Base-by-base conservation (phyloP, 2,113 vertebrate species). In the Brachionichthys hirsutus region DNA sequence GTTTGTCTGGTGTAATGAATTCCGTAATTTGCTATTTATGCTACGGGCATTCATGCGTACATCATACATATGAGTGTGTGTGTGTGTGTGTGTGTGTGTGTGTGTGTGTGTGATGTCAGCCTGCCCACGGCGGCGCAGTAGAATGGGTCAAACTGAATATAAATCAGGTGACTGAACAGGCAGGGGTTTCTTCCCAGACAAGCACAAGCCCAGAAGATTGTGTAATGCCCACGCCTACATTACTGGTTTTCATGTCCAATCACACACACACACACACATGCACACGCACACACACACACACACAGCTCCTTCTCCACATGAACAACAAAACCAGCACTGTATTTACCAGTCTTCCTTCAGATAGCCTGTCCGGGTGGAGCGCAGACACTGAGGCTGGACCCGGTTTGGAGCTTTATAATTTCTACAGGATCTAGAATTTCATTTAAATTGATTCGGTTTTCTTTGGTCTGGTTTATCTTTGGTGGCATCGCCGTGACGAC, bases 111-210 rank as follows among this genome's bases (percentile, higher is more conserved):
- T 76, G 75, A 77, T 79, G 77, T 80, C 75, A 85, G 85, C 51
- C 88, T 81, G 87, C 91, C 92, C 89, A 91, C 91, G 70, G 89
- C 82, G 17, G 59, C 76, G 67, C 78, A 80, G 70, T 79, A 75
- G 77, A 90, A 90, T 89, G 84, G 73, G 63, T 73, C 61, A 53
- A 62, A 65, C 80, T 89, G 91, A 89, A 91, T 93, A 87, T 92
- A 91, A 92, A 93, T 90, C 88, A 90, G 91, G 89, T 91, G 88
- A 90, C 88, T 83, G 84, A 85, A 89, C 87, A 89, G 81, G 85
- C 70, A 11, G 56, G 70, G 81, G 76, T 81, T 88, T 85, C 78
- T 87, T 87, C 78, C 71, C 77, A 86, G 84, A 85, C 77, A 73
- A 80, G 68, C 84, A 85, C 77, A 73, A 80, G 68, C 84, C 69